Conservation (phyloP, 1,140 invertebrate genomes). For the Caenorhabditis latens region DNA sequence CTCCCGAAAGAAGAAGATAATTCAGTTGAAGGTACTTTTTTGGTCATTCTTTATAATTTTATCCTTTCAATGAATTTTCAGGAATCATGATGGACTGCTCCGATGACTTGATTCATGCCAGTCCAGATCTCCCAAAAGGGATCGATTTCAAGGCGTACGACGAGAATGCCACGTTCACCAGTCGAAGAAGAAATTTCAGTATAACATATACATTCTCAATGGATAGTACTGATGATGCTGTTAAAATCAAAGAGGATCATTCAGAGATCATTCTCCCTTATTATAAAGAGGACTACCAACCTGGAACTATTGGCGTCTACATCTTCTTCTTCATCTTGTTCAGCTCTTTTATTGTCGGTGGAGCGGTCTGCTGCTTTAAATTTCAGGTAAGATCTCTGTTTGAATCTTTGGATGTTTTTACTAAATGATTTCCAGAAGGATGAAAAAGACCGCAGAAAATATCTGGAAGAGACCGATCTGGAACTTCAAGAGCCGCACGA, state of each 20-base stretch:
- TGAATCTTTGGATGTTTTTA: no score
- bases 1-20: neutral
- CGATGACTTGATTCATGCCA: neutral
- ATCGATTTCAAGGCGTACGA: slow-evolving; percentile 2
- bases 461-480: no score
- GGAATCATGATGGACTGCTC: slow-evolving; percentile 32
- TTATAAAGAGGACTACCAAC: neutral
- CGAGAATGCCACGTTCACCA: neutral
- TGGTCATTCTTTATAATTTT: no score
- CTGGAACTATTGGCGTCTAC: neutral
- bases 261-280: neutral
- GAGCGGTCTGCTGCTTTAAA: neutral
- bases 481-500: no score
- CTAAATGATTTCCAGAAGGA: no score
- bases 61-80: neutral
- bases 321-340: neutral
- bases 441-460: no score
- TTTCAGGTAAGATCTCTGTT: neutral
- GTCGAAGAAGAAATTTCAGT: neutral
- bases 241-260: neutral
- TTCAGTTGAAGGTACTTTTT: neutral
- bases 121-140: slow-evolving; percentile 4
- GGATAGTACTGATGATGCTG: no score
- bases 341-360: neutral
- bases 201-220: slow-evolving; percentile 3